Percentiles rank a stretch among this genome's conserved stretches.
These are phyloP conservation scores for Cromileptes altivelis DNA, from an alignment of 2,113 vertebrate genomes.

Conservation along the genomic window DNA sequence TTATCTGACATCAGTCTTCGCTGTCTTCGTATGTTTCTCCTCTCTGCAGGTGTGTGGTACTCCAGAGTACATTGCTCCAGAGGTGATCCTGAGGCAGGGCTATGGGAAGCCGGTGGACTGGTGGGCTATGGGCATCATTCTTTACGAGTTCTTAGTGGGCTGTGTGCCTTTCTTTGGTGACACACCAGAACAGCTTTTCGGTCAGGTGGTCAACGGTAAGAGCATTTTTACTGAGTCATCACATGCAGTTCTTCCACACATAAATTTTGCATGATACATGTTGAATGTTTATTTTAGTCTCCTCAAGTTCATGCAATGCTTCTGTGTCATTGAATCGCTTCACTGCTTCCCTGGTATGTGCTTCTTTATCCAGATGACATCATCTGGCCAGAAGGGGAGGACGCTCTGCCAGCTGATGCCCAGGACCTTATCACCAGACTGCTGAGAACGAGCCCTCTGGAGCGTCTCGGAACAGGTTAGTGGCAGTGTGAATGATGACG, in stretches of 20 bases:
- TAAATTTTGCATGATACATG: not conserved
- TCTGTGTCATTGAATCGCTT: not conserved
- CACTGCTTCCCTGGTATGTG: conserved; percentile 8
- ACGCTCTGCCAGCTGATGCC: conserved; percentile 90
- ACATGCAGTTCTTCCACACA: not conserved
- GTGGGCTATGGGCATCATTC: conserved; percentile 97
- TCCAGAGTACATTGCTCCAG: conserved; percentile 95
- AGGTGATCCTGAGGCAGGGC: conserved; percentile 95
- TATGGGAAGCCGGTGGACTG: conserved; percentile 97
- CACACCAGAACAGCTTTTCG: conserved; percentile 95
- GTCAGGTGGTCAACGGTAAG: conserved; percentile 96
- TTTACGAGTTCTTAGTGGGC: conserved; percentile 96
- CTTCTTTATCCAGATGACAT: conserved; percentile 89
- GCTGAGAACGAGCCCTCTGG: conserved; percentile 91
- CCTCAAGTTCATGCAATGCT: not conserved
- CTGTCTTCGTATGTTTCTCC: not conserved
- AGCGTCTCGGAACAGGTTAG: conserved; percentile 94
- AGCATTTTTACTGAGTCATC: not conserved
- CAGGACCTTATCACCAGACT: conserved; percentile 94
- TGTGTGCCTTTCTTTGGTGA: conserved; percentile 98
- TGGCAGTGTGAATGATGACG: conserved; percentile 4
- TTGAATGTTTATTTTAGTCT: not conserved
- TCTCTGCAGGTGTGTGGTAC: conserved; percentile 93
- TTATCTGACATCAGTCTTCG: not conserved
- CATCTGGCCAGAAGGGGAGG: conserved; percentile 95